phyloP scores from a whole-genome alignment of 1,140 invertebrate species.

The Halictus rubicundus region DNA sequence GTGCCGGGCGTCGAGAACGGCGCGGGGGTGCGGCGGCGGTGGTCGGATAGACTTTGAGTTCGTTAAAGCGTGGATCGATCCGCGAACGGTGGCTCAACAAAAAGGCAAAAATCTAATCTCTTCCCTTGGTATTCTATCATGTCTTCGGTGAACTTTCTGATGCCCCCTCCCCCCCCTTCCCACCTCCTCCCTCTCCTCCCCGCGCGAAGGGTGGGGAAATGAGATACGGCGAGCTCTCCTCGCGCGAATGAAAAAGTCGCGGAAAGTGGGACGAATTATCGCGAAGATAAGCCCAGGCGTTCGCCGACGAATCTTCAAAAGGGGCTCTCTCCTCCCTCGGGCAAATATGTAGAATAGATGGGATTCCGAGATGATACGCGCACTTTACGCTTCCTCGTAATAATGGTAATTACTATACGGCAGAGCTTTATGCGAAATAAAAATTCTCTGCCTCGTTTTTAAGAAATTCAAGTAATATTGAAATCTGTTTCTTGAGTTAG shows the following conservation, averaged over 20 bases:
- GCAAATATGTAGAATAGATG: neutral
- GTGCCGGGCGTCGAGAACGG: slow-evolving; percentile 18
- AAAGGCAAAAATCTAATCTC: slow-evolving; percentile 65
- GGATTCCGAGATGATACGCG: neutral
- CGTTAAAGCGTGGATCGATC: slow-evolving; percentile 70
- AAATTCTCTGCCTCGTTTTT: no score
- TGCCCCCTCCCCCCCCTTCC: neutral
- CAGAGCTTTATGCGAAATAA: no score
- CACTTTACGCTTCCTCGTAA: neutral
- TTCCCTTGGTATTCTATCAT: slow-evolving; percentile 53
- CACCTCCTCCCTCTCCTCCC: no score
- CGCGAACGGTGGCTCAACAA: slow-evolving; percentile 50
- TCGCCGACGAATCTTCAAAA: neutral
- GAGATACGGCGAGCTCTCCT: slow-evolving; percentile 5
- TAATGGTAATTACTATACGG: neutral
- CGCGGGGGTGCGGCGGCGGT: slow-evolving; percentile 15
- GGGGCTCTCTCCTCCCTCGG: neutral
- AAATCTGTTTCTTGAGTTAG: no score
- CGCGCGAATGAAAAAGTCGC: slow-evolving; percentile 19
- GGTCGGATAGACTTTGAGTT: slow-evolving; percentile 63
- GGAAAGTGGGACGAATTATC: slow-evolving; percentile 19
- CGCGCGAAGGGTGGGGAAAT: slow-evolving; percentile 9
- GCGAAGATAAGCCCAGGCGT: neutral
- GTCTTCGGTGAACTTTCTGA: slow-evolving; percentile 26
- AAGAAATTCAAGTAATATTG: no score